Base-by-base conservation (phyloP, 2,888 invertebrate species). In the Myathropa florea region DNA sequence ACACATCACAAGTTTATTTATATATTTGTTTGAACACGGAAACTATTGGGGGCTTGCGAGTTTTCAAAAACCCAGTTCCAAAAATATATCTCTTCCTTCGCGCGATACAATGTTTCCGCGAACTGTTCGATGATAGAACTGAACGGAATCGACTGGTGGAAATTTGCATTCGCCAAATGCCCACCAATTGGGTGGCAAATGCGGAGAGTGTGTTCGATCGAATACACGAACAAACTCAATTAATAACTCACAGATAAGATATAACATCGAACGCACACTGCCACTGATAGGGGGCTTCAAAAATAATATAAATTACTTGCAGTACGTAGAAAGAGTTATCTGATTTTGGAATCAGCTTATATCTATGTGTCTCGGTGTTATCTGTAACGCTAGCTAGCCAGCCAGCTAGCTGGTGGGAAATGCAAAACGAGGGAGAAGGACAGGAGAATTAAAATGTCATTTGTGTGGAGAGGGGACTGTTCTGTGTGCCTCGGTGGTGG, bases 191-290 rank as follows among this genome's bases (percentile, higher is more conserved):
- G 39, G 26, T 33, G n/a, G 36, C 60, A 10, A 6, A 36, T 21
- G 59, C 24, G 4, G 84, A 53, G 61, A 26, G 70, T 68, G 57
- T 57, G 57, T 61, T 63, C 71, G 53, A 77, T 67, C 68, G 36
- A 83, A 65, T 59, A 81, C 81, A 71, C 60, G 24, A 70, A 71
- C 60, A 86, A 65, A 83, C 65, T 83, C 83, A 83, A 83, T 86
- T 86, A 86, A 83, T 83, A 83, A 86, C 71, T 86, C 55, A 53
- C 73, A 70, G 86, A 86, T 86, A 86, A 86, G 86, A 86, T 86
- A 83, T 78, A 82, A 73, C 55, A 85, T 77, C 59, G 64, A 78
- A 83, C 78, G 26, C 78, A 73, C 61, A 83, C 71, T 63, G 70
- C 23, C 73, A 77, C 82, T 68, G 82, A 73, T 73, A 78, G 39